Evolutionary conservation across 2,113 vertebrate genomes (phyloP), one percentile per base, ranked within the genome.

Genomic region (Thunnus thynnus): DNA sequence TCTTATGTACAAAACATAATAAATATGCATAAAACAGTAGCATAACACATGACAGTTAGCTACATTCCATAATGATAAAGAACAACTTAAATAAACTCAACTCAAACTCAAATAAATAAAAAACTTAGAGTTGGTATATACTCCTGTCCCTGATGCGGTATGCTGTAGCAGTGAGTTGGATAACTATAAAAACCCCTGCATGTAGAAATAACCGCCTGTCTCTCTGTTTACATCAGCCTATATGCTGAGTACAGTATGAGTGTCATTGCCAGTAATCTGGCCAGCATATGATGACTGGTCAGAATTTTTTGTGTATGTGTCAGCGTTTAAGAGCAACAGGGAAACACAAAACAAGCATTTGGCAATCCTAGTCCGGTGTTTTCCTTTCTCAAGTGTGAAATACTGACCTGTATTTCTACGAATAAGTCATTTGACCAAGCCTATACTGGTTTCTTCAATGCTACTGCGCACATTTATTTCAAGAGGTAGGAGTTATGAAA

Each of bases 251-350:
- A 27, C 55, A 74, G 41, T 47, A 17, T 18, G 4, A 48, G 2
- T 5, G 0, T 6, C 62, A 56, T 60, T 86, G 36, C 83, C 83
- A 81, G 88, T 83, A 91, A 87, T 41, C 44, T 16, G 18, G 13
- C 11, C 10, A 14, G 11, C 13, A 18, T 2, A 9, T 36, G 58
- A 86, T 83, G 81, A 87, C 75, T 76, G 9, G 5, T 67, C 14
- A 30, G n/a, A 51, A 56, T 50, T 2, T 65, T 70, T 22, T 44
- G 3, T 4, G n/a, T 13, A 30, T 56, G 80, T 71, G 82, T 86
- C 72, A 87, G 55, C 25, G 0, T 56, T 58, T 50, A 17, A 50
- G 14, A 32, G 8, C 25, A 22, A 51, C 20, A 60, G 63, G 30
- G 61, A 72, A 73, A 57, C 65, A 51, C 1, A 1, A 20, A 63